Base-by-base conservation (phyloP, 2,797 vertebrate species). In the Falco columbarius region DNA sequence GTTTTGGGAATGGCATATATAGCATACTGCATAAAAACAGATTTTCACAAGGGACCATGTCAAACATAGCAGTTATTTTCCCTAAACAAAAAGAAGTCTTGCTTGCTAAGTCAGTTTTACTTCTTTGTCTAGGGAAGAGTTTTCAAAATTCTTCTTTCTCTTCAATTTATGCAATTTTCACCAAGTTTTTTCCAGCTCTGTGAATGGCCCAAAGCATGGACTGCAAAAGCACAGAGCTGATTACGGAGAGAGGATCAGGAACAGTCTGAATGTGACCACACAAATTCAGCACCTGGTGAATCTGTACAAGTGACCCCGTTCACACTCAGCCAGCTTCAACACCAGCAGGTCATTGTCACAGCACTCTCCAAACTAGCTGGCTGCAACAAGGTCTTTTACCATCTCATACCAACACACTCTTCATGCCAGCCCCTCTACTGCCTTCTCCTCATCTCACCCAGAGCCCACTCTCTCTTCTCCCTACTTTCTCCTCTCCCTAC, bases 221-320 rank as follows among this genome's bases (percentile, higher is more conserved):
- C n/a, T 32, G 19, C 47, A 8, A 32, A 36, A 40, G 34, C 46
- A 46, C 7, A 46, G 52, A 22, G n/a, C 38, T 26, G 54, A 23
- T 20, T 3, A 6, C 0, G 7, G 49, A 6, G 6, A 30, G 27
- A 42, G 61, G 21, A 24, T 9, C 42, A 5, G 17, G 34, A 14
- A 26, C 27, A 59, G 14, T 14, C 63, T 32, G 42, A 38, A 55
- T 2, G 21, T 3, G 16, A 40, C 22, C 1, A 1, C 6, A 47
- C 22, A 40, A 30, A 44, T 29, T 26, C 65, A 61, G 21, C n/a
- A n/a, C 16, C 27, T 7, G 51, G 38, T 14, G 63, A 36, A 29
- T 74, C 42, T 54, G 68, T 58, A 56, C 51, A 26, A 1, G 36
- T 7, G 34, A 65, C 30, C 34, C 72, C 12, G 24, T 49, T 52